Evolutionary conservation across 2,113 vertebrate genomes (phyloP), one percentile per base, ranked within the genome.

Genomic region (Sylvilagus bachmani): DNA sequence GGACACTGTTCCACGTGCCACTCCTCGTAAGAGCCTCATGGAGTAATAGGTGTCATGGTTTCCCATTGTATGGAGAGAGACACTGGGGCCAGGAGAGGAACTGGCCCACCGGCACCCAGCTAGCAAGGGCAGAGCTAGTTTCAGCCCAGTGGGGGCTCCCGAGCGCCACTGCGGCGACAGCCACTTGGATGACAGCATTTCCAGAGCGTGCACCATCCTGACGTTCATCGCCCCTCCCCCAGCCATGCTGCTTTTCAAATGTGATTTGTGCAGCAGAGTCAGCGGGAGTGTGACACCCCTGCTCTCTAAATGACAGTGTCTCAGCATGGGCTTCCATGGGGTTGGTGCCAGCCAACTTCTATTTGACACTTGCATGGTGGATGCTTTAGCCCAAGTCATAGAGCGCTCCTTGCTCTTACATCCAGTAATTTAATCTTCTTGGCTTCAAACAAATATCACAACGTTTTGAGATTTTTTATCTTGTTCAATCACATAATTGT

Each of bases 221-320:
- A 14, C 33, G 70, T 36, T 31, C 66, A 7, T 1, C 74, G 74
- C 24, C n/a, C 55, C 6, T 49, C 31, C 33, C 71, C 90, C 77
- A 13, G 21, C 81, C 89, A 93, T 25, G 38, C 49, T 31, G 49
- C 77, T 85, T 79, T 51, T 96, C 31, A 87, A 91, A 36, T 33
- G 8, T 83, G 12, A n/a, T 21, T 84, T 73, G 33, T 51, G 70
- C 79, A 80, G 14, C 16, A 67, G 36, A 70, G 51, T 64, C 61
- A 3, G 49, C 19, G 58, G 21, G 44, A 51, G 7, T 2, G 36
- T 69, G 71, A 24, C 49, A 17, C 38, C 69, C 62, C 55, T 75
- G 22, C 82, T 89, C 55, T 49, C 17, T 24, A 25, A 75, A 62
- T 49, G 61, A 38, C 67, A 62, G 0, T n/a, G 51, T 86, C 61